phyloP scores from a whole-genome alignment of 2,797 vertebrate genomes.

The Falco biarmicus region DNA sequence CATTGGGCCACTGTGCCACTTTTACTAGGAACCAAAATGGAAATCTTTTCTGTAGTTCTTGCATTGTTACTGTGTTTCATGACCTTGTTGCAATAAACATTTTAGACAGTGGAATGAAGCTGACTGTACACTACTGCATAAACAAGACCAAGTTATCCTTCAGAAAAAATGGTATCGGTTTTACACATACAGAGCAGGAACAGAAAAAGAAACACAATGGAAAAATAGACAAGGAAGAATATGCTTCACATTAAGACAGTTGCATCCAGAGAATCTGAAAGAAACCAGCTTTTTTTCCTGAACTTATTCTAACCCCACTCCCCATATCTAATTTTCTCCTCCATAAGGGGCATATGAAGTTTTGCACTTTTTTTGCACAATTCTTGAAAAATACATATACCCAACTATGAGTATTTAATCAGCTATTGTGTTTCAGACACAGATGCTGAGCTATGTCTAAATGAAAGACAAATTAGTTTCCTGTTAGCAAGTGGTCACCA shows the following conservation, averaged over 20 bases:
- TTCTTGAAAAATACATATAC: neutral
- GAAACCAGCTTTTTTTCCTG: neutral
- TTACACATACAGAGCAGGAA: neutral
- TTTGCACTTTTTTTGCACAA: neutral
- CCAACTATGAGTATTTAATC: neutral
- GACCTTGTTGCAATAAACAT: neutral
- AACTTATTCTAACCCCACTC: neutral
- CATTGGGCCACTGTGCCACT: rapidly evolving
- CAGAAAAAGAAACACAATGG: neutral
- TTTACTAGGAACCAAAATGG: neutral
- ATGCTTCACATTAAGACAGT: neutral
- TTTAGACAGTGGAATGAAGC: neutral
- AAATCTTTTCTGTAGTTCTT: neutral
- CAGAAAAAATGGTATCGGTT: neutral
- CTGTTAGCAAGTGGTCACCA: neutral
- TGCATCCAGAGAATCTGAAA: neutral
- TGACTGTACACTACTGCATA: neutral
- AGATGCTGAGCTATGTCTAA: neutral
- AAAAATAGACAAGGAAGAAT: neutral
- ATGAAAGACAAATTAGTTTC: neutral
- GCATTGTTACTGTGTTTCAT: neutral
- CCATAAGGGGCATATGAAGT: neutral
- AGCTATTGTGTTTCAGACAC: neutral
- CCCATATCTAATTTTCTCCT: neutral
- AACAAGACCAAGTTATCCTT: neutral